These are phyloP conservation scores for Drosophila parthenogenetica DNA, from an alignment of 2,888 invertebrate species.

Conservation along the genomic window DNA sequence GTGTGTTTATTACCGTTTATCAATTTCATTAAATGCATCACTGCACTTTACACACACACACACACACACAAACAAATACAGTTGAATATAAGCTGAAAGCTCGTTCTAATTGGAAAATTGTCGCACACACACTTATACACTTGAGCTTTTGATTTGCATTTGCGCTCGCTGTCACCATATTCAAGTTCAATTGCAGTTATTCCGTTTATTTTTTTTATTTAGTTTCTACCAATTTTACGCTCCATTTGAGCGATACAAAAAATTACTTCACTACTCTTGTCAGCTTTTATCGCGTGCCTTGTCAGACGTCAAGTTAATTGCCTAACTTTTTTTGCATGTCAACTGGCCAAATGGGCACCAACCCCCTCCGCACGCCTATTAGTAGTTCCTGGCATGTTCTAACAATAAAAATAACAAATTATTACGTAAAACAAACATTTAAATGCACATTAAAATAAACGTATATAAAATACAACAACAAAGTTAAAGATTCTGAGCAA, in stretches of 20 bases:
- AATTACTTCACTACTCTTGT: conserved; percentile 19
- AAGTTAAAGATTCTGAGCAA: conserved; percentile 22
- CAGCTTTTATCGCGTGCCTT: conserved; percentile 56
- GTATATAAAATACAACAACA: conserved; percentile 29
- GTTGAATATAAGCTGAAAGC: conserved; percentile 4
- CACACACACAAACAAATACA: background rate
- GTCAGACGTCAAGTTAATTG: conserved; percentile 53
- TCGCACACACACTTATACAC: conserved; percentile 12
- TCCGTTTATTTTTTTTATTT: conserved; percentile 5
- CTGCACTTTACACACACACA: conserved; percentile 8
- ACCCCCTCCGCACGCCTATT: conserved; percentile 32
- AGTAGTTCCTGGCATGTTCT: conserved; percentile 60
- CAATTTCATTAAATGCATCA: conserved; percentile 46
- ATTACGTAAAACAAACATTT: conserved; percentile 67
- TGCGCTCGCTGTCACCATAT: conserved; percentile 35
- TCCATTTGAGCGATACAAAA: conserved; percentile 57
- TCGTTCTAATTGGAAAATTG: conserved; percentile 44
- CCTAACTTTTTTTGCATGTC: conserved; percentile 41
- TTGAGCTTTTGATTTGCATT: conserved; percentile 40
- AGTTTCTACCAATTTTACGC: conserved; percentile 55
- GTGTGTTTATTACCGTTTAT: conserved; percentile 47
- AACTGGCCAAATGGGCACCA: conserved; percentile 29
- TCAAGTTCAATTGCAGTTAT: conserved; percentile 55
- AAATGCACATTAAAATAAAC: conserved; percentile 55
- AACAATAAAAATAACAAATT: conserved; percentile 66